These are phyloP conservation scores for Dromaius novaehollandiae DNA, from an alignment of 2,113 vertebrate species.

Conservation along the genomic window DNA sequence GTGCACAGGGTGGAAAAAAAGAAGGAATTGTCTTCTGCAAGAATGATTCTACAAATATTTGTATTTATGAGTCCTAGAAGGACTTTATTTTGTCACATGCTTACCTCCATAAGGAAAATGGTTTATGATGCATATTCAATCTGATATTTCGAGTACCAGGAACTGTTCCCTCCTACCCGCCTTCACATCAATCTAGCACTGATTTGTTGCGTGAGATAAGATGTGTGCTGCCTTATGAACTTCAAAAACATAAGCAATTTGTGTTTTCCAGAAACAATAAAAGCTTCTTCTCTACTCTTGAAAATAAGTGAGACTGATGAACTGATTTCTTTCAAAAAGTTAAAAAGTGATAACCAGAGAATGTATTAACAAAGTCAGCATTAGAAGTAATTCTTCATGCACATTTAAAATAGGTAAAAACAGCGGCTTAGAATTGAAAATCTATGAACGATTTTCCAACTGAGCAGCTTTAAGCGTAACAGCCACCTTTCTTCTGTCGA, in stretches of 20 bases:
- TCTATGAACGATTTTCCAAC: neutral
- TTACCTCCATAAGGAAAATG: neutral
- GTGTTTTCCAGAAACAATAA: neutral
- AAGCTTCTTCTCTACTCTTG: neutral
- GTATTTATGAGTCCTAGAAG: conserved; percentile 11
- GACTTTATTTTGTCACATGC: conserved; percentile 11
- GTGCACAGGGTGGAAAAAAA: neutral
- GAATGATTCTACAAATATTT: conserved; percentile 30
- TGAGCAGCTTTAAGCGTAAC: neutral
- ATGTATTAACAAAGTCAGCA: neutral
- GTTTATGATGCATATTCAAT: neutral
- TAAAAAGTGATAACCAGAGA: neutral
- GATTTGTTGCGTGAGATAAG: neutral
- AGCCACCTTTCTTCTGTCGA: neutral
- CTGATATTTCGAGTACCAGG: neutral
- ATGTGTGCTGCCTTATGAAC: neutral
- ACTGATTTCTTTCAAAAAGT: neutral
- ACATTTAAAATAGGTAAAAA: neutral
- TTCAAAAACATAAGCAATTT: neutral
- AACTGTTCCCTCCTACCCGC: neutral
- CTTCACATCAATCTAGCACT: neutral
- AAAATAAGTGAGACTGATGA: neutral
- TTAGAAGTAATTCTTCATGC: neutral
- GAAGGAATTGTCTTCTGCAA: conserved; percentile 10
- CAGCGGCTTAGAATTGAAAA: neutral